phyloP scores from a whole-genome alignment of 2,888 invertebrate genomes.

The Hedya salicella region DNA sequence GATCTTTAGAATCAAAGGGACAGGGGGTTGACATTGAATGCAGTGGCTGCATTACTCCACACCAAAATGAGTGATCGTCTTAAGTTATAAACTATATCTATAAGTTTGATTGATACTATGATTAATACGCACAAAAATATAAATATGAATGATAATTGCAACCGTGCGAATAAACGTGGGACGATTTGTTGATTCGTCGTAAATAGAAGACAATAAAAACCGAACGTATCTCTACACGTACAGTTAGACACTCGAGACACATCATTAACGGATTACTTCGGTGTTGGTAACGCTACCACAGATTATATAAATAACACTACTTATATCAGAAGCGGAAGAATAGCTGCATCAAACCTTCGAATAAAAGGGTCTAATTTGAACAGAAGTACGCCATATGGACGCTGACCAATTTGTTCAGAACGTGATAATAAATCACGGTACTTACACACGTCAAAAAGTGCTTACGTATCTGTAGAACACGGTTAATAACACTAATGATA shows the following conservation, averaged over 20 bases:
- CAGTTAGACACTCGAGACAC: conserved; percentile 4
- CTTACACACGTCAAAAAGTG: conserved; percentile 72
- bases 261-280: conserved; percentile 11
- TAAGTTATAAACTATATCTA: not conserved
- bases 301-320: not conserved
- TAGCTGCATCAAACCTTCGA: conserved; percentile 28
- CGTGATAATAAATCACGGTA: conserved; percentile 73
- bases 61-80: not conserved
- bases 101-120: not conserved
- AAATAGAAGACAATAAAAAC: conserved; percentile 4
- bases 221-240: not conserved
- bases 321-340: conserved; percentile 20
- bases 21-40: no score
- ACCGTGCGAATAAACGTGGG: conserved; percentile 6
- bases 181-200: conserved; percentile 9
- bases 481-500: conserved; percentile 76
- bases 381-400: conserved; percentile 57
- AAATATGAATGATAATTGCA: conserved; percentile 5
- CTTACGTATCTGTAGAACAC: conserved; percentile 69
- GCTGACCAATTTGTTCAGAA: conserved; percentile 56
- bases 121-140: not conserved
- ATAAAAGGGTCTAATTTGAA: conserved; percentile 50
- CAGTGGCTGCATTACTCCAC: not conserved
- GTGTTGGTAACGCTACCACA: not conserved
- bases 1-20: no score